Percentiles rank a stretch among this genome's conserved stretches.
Evolutionary conservation across 2,888 invertebrate genomes (phyloP).

Genomic region (Drosophila stalkeri): DNA sequence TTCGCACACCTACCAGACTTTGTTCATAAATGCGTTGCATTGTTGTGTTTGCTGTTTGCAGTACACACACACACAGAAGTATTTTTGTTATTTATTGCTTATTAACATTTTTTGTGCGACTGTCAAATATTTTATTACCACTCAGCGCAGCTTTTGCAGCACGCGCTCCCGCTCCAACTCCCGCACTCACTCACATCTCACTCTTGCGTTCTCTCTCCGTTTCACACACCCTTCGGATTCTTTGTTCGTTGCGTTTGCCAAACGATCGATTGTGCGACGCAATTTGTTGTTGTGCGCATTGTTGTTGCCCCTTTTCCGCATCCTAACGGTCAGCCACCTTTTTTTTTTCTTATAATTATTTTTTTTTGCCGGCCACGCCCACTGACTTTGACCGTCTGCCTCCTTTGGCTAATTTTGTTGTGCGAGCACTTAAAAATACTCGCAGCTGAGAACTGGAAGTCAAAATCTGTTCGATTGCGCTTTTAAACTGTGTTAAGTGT

Average conservation of each 20-base stretch:
- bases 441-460: conserved; percentile 40
- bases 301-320: conserved; percentile 60
- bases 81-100: conserved; percentile 72
- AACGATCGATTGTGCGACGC: conserved; percentile 21
- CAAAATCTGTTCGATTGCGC: conserved; percentile 24
- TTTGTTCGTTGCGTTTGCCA: conserved; percentile 43
- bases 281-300: conserved; percentile 10
- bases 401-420: conserved; percentile 37
- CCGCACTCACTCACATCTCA: background rate
- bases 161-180: conserved; percentile 6
- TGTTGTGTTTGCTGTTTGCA: conserved; percentile 57
- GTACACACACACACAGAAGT: conserved; percentile 51
- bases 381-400: conserved; percentile 56
- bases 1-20: conserved; percentile 52
- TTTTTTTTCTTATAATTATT: background rate
- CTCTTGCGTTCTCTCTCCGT: conserved; percentile 11
- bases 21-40: conserved; percentile 68
- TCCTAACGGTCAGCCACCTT: conserved; percentile 69
- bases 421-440: conserved; percentile 42
- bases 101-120: conserved; percentile 65
- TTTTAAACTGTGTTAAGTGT: conserved; percentile 62
- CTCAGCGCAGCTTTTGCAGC: conserved; percentile 23
- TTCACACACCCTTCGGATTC: background rate
- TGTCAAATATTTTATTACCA: conserved; percentile 53
- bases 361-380: conserved; percentile 44